These are phyloP conservation scores for Sprattus sprattus DNA, from an alignment of 2,113 vertebrate genomes.

Conservation along the genomic window DNA sequence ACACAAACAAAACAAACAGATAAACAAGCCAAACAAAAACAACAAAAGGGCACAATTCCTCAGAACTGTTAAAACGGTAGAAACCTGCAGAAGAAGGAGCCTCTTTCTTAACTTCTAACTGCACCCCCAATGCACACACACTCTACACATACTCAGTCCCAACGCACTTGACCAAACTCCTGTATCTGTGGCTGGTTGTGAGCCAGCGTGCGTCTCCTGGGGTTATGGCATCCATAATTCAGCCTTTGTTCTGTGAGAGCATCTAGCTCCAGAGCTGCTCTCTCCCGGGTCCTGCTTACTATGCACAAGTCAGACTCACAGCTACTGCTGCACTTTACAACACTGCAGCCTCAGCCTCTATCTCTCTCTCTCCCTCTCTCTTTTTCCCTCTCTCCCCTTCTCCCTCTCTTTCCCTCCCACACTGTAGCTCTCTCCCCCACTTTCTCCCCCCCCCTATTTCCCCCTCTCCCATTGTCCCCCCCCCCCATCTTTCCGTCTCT, in stretches of 20 bases:
- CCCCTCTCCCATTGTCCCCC: too few relatives aligned
- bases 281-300: background rate
- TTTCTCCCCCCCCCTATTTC: background rate
- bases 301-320: background rate
- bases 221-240: conserved; percentile 5
- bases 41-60: background rate
- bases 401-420: conserved; percentile 15
- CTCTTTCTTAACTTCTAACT: background rate
- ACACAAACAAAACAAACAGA: background rate
- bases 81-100: background rate
- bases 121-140: too few relatives aligned
- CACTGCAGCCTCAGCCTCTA: background rate
- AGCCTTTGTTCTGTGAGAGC: conserved; percentile 1
- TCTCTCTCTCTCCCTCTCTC: conserved; percentile 16
- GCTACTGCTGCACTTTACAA: background rate
- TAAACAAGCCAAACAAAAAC: background rate
- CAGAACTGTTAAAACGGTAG: background rate
- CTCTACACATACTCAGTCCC: background rate
- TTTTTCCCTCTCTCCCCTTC: conserved; percentile 34
- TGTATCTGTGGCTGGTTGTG: background rate
- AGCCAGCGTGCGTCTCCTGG: background rate
- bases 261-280: background rate
- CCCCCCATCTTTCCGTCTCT: background rate
- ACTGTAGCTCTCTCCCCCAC: conserved; percentile 34
- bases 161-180: background rate